phyloP scores from a whole-genome alignment of 2,888 invertebrate species.

The Incurvaria masculella region DNA sequence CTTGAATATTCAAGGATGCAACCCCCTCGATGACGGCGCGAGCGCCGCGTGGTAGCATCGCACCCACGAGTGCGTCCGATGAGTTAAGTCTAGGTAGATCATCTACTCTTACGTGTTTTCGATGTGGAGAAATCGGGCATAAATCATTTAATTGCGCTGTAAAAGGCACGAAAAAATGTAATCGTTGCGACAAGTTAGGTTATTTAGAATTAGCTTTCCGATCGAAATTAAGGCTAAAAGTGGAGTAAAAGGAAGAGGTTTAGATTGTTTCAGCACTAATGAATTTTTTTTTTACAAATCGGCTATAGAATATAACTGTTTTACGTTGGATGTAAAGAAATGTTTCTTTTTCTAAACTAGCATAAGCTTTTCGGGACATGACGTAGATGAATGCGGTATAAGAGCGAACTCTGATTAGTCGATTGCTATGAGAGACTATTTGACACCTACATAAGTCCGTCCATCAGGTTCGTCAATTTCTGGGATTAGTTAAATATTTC shows the following conservation, averaged over 20 bases:
- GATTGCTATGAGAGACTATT: conserved; percentile 12
- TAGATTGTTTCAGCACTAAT: conserved; percentile 1
- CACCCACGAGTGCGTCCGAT: too few relatives aligned
- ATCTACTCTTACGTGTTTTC: too few relatives aligned
- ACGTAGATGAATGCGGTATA: conserved; percentile 13
- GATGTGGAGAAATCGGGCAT: too few relatives aligned
- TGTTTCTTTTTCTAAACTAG: conserved; percentile 11
- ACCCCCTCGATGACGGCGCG: too few relatives aligned
- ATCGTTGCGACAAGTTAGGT: background rate
- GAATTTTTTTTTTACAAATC: too few relatives aligned
- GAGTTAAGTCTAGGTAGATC: too few relatives aligned
- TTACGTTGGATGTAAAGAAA: conserved; percentile 15
- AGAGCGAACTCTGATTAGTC: conserved; percentile 11
- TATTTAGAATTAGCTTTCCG: background rate
- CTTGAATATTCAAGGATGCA: too few relatives aligned
- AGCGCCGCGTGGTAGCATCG: too few relatives aligned
- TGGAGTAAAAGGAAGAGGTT: background rate
- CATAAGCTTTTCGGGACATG: conserved; percentile 14
- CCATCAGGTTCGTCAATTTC: conserved; percentile 12
- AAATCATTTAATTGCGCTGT: background rate
- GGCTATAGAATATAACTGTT: background rate
- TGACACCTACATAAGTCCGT: conserved; percentile 10
- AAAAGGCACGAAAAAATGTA: background rate
- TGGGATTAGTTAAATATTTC: conserved; percentile 20
- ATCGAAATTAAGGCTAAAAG: background rate